Evolutionary conservation across 2,888 invertebrate species (phyloP).

Genomic region (Digitonthophagus gazella): DNA sequence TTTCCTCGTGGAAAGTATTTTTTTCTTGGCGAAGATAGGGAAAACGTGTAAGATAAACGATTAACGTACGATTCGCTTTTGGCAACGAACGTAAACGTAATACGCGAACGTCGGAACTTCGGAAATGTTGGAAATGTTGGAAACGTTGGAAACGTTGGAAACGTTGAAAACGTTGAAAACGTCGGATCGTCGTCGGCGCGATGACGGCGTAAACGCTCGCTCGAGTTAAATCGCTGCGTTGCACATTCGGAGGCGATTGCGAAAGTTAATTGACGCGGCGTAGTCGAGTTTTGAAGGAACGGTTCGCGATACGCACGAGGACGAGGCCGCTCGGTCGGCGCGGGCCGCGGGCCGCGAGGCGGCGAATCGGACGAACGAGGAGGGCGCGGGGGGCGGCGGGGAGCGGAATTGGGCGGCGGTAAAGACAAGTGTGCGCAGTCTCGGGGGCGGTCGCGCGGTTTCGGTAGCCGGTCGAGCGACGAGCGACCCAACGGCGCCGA

Average conservation of each 20-base stretch:
- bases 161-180: too few species aligned
- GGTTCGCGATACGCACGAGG: not conserved
- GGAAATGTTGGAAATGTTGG: too few species aligned
- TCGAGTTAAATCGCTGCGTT: not conserved
- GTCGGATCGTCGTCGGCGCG: too few species aligned
- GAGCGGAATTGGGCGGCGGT: not conserved
- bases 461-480: not conserved
- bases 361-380: slow-evolving; percentile 2
- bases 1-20: too few species aligned
- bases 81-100: too few species aligned
- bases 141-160: too few species aligned
- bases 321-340: not conserved
- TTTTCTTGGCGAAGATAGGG: too few species aligned
- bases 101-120: too few species aligned
- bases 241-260: not conserved
- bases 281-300: not conserved
- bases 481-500: not conserved
- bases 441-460: not conserved
- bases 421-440: not conserved
- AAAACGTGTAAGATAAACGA: too few species aligned
- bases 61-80: too few species aligned
- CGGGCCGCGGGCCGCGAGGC: slow-evolving; percentile 3
- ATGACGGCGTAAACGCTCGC: not conserved
- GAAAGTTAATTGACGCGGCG: not conserved
- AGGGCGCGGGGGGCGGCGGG: not conserved